These are phyloP conservation scores for Drosophila cognata DNA, from an alignment of 2,888 invertebrate species.

Conservation along the genomic window DNA sequence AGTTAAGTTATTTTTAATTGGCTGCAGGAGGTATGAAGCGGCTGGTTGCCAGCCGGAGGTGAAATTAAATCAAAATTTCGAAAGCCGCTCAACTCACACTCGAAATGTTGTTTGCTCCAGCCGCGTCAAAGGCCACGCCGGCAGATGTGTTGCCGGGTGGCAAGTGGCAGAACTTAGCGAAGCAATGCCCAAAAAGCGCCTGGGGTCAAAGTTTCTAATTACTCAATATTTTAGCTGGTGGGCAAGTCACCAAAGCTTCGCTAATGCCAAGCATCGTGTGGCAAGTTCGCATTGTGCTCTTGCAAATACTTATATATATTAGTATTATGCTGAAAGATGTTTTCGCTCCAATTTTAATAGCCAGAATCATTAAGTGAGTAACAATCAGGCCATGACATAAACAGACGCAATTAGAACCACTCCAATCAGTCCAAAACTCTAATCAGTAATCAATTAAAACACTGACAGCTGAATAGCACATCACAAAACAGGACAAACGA, in stretches of 20 bases:
- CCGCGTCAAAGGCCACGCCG: slow-evolving; percentile 44
- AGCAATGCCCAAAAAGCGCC: slow-evolving; percentile 20
- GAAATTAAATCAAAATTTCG: slow-evolving; percentile 72
- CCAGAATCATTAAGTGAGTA: slow-evolving; percentile 45
- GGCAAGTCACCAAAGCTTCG: slow-evolving; percentile 17
- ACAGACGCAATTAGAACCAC: slow-evolving; percentile 20
- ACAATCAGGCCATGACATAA: slow-evolving; percentile 15
- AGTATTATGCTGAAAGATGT: slow-evolving; percentile 42
- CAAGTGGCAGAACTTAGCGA: background rate
- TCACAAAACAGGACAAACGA: background rate
- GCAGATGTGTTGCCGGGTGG: slow-evolving; percentile 22
- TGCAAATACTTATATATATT: slow-evolving; percentile 3
- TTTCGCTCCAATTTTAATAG: slow-evolving; percentile 29
- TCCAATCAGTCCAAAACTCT: slow-evolving; percentile 21
- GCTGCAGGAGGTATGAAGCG: slow-evolving; percentile 36
- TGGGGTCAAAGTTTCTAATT: slow-evolving; percentile 57
- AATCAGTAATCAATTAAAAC: slow-evolving; percentile 63
- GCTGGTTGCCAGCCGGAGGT: slow-evolving; percentile 31
- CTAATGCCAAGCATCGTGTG: slow-evolving; percentile 10
- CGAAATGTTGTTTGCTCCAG: slow-evolving; percentile 9
- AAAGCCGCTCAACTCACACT: slow-evolving; percentile 34
- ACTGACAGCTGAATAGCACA: slow-evolving; percentile 46
- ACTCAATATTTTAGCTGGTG: slow-evolving; percentile 49
- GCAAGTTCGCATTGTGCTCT: background rate
- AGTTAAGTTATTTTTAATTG: slow-evolving; percentile 74